Evolutionary conservation across 2,888 invertebrate genomes (phyloP), one percentile per base, ranked within the genome.

Genomic region (Dasysyrphus tricinctus): DNA sequence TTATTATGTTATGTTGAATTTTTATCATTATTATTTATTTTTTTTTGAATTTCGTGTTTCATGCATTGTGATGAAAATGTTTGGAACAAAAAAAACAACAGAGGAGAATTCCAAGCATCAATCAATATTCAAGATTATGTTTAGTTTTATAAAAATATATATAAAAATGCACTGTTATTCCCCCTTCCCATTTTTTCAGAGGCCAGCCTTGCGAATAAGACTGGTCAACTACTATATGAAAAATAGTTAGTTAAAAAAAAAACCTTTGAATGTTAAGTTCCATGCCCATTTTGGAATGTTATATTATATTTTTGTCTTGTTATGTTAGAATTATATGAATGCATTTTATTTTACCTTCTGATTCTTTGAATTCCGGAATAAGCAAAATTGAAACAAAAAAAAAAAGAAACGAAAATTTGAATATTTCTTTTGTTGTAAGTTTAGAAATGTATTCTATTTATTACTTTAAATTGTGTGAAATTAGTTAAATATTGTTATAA

Each of bases 361-460:
- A 78, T 44, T 75, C 69, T 72, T 82, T 82, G 61, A 82, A 88
- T 81, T 80, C 80, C 78, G 84, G 82, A 86, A 86, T 82, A 86
- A 70, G 63, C 59, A 19, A 29, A 32, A 65, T 54, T 12, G 4
- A 77, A 56, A 24, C 1, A 24, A 24, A 24, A 24, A 34, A 24
- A 24, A 24, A 24, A 24, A 24, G 3, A 24, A 19, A 69, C 32
- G 11, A 76, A 32, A 47, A 47, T 34, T 74, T 70, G 24, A 44
- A 44, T 51, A 54, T 63, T 65, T 19, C 29, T n/a, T 29, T 80
- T 80, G 69, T 42, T 61, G 65, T 84, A 78, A 80, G 77, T 85
- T 78, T 74, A 72, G 54, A 61, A 29, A 32, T n/a, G n/a, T n/a
- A n/a, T 37, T 51, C 34, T 59, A 72, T 44, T 82, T 19, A 54